Percentiles rank a stretch among this genome's conserved stretches.
Conservation (phyloP, 1,140 invertebrate species). For the Eueides isabella region DNA sequence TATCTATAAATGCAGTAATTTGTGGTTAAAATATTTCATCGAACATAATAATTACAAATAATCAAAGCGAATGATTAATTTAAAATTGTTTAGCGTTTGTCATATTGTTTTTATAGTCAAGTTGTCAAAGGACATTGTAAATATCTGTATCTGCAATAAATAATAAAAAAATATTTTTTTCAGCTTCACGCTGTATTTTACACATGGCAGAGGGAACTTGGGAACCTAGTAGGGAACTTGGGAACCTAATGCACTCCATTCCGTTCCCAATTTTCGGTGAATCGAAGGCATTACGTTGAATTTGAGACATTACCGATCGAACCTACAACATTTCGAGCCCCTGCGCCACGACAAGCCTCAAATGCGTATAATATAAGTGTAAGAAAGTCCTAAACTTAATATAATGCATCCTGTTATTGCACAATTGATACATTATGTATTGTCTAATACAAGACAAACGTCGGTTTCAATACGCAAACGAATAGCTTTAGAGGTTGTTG, state of each 20-base stretch:
- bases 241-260: neutral
- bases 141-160: neutral
- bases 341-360: too few species aligned
- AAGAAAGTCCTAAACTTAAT: conserved; percentile 22
- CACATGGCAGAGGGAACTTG: neutral
- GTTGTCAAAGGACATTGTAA: neutral
- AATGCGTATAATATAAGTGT: neutral
- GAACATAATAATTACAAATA: neutral
- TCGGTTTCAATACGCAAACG: conserved; percentile 38
- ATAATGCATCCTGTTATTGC: conserved; percentile 49
- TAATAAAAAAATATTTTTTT: neutral
- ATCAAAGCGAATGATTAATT: neutral
- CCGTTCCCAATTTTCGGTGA: neutral
- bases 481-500: conserved; percentile 59
- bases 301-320: too few species aligned
- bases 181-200: neutral
- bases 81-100: neutral
- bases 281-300: neutral
- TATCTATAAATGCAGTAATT: neutral
- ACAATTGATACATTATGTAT: conserved; percentile 57
- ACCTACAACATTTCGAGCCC: too few species aligned
- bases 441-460: conserved; percentile 44
- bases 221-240: neutral
- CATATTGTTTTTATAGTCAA: neutral
- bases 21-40: neutral